phyloP scores from a whole-genome alignment of 2,888 invertebrate species.

The Exocentrus adspersus region DNA sequence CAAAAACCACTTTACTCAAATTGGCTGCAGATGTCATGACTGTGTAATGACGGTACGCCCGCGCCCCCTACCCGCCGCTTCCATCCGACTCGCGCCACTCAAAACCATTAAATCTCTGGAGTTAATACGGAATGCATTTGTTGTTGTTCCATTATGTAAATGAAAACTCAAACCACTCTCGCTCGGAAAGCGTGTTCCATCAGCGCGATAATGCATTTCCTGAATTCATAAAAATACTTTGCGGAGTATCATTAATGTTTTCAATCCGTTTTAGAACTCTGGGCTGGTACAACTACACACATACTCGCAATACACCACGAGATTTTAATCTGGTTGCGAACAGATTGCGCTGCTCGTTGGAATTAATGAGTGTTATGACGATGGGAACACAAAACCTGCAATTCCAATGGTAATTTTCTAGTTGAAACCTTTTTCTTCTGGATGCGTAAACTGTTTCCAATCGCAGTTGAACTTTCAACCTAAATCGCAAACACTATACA shows the following conservation, averaged over 20 bases:
- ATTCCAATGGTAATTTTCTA: no score
- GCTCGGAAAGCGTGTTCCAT: conserved; percentile 56
- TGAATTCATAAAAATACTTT: conserved; percentile 53
- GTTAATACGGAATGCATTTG: conserved; percentile 66
- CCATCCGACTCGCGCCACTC: conserved; percentile 51
- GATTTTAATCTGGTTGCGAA: neutral
- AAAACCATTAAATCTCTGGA: conserved; percentile 64
- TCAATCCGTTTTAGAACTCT: conserved; percentile 22
- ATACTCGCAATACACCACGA: neutral
- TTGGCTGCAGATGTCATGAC: conserved; percentile 63
- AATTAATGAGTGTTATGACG: neutral
- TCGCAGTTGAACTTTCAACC: no score
- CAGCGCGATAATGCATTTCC: conserved; percentile 61
- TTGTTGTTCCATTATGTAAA: conserved; percentile 66
- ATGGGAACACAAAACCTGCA: neutral
- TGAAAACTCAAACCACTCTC: conserved; percentile 62
- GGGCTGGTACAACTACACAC: neutral
- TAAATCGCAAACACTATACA: no score
- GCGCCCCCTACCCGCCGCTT: conserved; percentile 26
- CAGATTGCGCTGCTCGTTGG: neutral
- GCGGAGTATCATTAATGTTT: conserved; percentile 38
- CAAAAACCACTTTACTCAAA: conserved; percentile 63
- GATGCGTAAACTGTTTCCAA: no score
- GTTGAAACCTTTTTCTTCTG: no score
- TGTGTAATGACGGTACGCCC: conserved; percentile 58